A percentile compares a stretch with the other conserved stretches of the same genome.
Conservation (phyloP, 2,888 invertebrate species). For the Conistra vaccinii region DNA sequence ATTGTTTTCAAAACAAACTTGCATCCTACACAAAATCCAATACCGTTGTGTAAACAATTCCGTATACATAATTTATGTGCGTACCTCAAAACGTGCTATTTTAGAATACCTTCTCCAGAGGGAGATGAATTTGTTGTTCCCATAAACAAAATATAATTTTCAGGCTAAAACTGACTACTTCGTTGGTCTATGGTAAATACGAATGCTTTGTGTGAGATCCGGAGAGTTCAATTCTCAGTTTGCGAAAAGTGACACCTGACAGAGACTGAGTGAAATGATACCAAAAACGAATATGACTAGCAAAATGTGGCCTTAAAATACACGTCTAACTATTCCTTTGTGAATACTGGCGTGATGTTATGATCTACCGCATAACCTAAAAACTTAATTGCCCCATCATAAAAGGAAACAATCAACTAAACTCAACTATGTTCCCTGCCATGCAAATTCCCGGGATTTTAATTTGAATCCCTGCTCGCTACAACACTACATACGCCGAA, state of each 20-base stretch:
- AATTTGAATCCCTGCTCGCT: conserved; percentile 54
- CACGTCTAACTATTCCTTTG: neutral
- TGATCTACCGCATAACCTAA: neutral
- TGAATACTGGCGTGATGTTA: neutral
- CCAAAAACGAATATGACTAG: no score
- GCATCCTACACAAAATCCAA: neutral
- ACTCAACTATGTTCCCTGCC: conserved; percentile 12
- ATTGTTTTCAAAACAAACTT: neutral
- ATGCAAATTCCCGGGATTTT: conserved; percentile 52
- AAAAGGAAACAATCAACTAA: conserved; percentile 33
- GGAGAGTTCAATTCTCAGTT: neutral
- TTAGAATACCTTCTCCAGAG: neutral
- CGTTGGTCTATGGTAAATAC: neutral
- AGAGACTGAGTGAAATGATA: no score
- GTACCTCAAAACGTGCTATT: neutral
- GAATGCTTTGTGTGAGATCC: neutral
- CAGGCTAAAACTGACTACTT: neutral
- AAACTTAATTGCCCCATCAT: conserved; percentile 35
- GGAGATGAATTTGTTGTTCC: neutral
- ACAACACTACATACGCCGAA: conserved; percentile 62
- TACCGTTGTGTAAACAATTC: neutral
- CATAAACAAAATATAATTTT: neutral
- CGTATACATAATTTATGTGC: conserved; percentile 6
- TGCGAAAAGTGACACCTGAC: no score
- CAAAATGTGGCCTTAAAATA: neutral